Percentiles rank a stretch among this genome's conserved stretches.
phyloP scores from a whole-genome alignment of 2,113 vertebrate genomes.

The Isichthys henryi region DNA sequence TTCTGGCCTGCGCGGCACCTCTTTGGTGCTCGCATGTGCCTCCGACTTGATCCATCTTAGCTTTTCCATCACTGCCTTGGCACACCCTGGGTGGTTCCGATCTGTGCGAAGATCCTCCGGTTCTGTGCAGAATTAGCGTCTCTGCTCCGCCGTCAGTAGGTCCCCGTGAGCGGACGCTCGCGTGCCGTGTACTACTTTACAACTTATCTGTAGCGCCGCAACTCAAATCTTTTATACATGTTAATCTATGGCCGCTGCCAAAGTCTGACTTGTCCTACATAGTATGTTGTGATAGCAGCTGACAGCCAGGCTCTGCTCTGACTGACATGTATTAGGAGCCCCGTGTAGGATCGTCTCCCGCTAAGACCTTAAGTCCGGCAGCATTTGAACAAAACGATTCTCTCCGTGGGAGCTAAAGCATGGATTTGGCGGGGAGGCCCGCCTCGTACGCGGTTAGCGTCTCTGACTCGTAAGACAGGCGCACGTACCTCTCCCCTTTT shows the following conservation, averaged over 20 bases:
- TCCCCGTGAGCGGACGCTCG: background rate
- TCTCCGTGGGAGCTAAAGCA: background rate
- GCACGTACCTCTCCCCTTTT: background rate
- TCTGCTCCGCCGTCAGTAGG: background rate
- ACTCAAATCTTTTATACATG: constrained; percentile 10
- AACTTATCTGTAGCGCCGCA: background rate
- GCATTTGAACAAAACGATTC: constrained; percentile 5
- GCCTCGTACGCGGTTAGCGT: background rate
- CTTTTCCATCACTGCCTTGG: background rate
- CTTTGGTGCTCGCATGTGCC: background rate
- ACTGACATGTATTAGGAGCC: background rate
- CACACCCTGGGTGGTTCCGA: background rate
- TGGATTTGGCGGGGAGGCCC: background rate
- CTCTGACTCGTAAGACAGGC: background rate
- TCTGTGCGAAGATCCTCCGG: background rate
- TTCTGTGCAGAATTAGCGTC: background rate
- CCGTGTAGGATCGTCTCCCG: background rate
- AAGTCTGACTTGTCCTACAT: background rate
- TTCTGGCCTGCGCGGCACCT: background rate
- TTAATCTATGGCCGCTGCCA: background rate
- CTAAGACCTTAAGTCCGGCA: constrained; percentile 6
- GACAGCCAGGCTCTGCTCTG: background rate
- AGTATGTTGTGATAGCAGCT: background rate
- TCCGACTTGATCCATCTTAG: background rate
- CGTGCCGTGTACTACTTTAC: background rate